Conservation (phyloP, 2,888 invertebrate species). For the Leptopterna dolabrata region DNA sequence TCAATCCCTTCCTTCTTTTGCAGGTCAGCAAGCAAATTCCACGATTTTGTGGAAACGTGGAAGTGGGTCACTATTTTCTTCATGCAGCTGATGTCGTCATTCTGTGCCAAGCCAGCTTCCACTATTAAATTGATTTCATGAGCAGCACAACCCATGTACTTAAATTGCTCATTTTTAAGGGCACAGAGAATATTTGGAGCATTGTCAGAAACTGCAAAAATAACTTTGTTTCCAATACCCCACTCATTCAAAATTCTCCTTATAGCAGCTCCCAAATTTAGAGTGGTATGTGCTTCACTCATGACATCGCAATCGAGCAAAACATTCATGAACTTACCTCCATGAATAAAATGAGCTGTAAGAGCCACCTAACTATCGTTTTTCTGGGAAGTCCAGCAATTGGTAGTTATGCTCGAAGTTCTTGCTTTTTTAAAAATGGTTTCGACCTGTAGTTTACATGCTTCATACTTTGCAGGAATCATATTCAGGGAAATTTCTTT, state of each 20-base stretch:
- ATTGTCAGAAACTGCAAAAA: conserved; percentile 30
- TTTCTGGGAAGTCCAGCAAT: conserved; percentile 32
- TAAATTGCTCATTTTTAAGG: background rate
- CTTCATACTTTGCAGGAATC: conserved; percentile 39
- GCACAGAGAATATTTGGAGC: background rate
- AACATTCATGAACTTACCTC: background rate
- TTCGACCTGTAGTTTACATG: background rate
- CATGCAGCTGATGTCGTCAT: background rate
- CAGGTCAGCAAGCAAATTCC: too few relatives aligned
- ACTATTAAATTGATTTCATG: background rate
- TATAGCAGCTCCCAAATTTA: background rate
- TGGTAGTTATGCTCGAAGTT: background rate
- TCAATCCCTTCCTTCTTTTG: background rate
- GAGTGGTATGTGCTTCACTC: background rate
- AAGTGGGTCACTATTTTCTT: background rate
- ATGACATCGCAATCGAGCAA: background rate
- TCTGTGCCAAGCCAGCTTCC: background rate
- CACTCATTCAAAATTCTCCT: background rate
- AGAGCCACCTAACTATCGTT: conserved; percentile 4
- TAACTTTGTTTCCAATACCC: background rate
- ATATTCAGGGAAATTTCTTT: background rate
- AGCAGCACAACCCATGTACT: background rate
- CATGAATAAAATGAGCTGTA: conserved; percentile 19
- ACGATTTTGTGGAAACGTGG: background rate
- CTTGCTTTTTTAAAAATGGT: background rate